Evolutionary conservation across 2,113 vertebrate genomes (phyloP).

Genomic region (Thunnus thynnus): DNA sequence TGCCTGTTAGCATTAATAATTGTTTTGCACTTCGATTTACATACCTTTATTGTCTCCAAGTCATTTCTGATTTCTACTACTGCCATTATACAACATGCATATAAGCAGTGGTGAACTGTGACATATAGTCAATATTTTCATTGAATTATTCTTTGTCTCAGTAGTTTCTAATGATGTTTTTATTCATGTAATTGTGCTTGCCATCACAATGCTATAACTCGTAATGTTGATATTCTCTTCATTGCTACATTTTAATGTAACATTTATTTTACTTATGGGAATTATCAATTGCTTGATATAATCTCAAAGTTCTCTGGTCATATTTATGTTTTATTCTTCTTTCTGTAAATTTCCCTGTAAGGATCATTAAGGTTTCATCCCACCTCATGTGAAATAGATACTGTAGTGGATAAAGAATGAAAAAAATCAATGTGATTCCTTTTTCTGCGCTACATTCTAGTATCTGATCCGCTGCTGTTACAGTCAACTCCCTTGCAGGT

Average conservation of each 20-base stretch:
- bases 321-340: neutral
- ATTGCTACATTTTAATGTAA: neutral
- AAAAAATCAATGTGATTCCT: neutral
- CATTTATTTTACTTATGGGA: neutral
- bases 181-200: no score
- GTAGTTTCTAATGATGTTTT: no score
- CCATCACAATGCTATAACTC: no score
- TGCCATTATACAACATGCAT: no score
- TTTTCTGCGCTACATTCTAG: neutral
- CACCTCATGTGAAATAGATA: neutral
- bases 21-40: no score
- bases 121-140: no score
- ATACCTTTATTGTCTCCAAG: no score
- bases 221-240: neutral
- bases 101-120: no score
- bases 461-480: neutral
- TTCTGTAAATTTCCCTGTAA: neutral
- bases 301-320: neutral
- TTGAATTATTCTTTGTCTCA: no score
- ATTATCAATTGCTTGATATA: neutral
- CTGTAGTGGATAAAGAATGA: neutral
- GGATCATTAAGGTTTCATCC: neutral
- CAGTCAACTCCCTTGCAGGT: neutral
- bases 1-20: no score
- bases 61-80: no score